phyloP scores from a whole-genome alignment of 1,140 invertebrate species.

The Drosophila chauvacae region DNA sequence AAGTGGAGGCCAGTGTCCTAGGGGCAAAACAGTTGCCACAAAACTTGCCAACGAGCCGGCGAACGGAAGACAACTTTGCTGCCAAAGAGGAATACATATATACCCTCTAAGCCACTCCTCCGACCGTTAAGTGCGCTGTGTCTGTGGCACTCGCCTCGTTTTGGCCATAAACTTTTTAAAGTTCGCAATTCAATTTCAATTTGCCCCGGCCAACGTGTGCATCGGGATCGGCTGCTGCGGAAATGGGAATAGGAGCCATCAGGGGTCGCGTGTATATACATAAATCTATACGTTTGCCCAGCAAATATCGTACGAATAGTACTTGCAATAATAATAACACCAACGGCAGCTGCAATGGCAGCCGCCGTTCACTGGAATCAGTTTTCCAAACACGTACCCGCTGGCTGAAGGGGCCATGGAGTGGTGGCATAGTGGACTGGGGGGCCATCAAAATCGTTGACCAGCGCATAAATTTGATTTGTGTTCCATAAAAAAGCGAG shows the following conservation, averaged over 20 bases:
- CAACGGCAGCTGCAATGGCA: conserved; percentile 15
- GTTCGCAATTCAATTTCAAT: conserved; percentile 81
- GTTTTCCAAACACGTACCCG: conserved; percentile 73
- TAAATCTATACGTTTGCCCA: conserved; percentile 28
- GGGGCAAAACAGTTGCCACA: conserved; percentile 53
- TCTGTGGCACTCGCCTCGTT: conserved; percentile 43
- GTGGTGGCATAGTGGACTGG: conserved; percentile 6
- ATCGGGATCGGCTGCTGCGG: conserved; percentile 26
- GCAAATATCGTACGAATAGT: conserved; percentile 55
- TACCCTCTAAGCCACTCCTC: conserved; percentile 32
- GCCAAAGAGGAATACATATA: conserved; percentile 34
- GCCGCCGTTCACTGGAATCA: conserved; percentile 48
- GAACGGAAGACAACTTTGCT: conserved; percentile 44
- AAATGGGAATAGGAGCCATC: conserved; percentile 45
- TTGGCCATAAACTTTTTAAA: conserved; percentile 78
- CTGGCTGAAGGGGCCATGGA: background rate
- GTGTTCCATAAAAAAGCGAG: conserved; percentile 68
- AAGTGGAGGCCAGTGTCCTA: conserved; percentile 20
- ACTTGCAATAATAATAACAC: conserved; percentile 52
- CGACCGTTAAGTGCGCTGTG: conserved; percentile 47
- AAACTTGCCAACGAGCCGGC: conserved; percentile 38
- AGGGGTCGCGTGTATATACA: conserved; percentile 32
- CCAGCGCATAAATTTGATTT: conserved; percentile 80
- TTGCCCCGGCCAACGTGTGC: conserved; percentile 45
- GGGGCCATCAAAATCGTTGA: conserved; percentile 67